Evolutionary conservation across 2,797 vertebrate genomes (phyloP).

Genomic region (Melanotaenia parkinsoni): DNA sequence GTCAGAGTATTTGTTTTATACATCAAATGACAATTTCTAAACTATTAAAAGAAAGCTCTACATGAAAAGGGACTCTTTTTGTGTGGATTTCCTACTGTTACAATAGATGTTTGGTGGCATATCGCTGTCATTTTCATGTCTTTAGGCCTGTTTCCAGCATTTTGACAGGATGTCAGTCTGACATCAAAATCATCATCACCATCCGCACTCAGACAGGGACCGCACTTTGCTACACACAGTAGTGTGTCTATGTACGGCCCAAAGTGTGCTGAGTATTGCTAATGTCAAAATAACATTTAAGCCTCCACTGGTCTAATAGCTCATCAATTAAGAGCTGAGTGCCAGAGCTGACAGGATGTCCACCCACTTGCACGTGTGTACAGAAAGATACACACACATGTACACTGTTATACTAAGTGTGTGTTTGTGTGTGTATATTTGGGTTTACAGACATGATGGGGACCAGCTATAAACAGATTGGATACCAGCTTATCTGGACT

Average conservation of each 20-base stretch:
- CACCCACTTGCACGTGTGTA: conserved; percentile 13
- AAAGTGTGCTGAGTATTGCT: conserved; percentile 17
- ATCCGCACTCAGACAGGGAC: conserved; percentile 50
- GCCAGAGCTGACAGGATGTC: conserved; percentile 47
- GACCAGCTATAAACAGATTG: background rate
- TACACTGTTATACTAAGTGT: background rate
- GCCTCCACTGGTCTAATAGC: conserved; percentile 25
- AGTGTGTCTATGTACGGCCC: background rate
- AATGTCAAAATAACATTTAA: conserved; percentile 22
- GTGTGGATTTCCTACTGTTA: background rate
- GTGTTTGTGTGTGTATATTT: background rate
- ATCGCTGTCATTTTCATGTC: background rate
- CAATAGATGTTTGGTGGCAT: background rate
- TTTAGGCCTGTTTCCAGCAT: background rate
- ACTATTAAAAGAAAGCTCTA: background rate
- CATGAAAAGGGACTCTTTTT: background rate
- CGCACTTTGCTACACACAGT: conserved; percentile 51
- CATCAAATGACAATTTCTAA: background rate
- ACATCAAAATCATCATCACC: conserved; percentile 39
- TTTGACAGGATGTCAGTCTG: conserved; percentile 48
- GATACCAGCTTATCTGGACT: too few relatives aligned
- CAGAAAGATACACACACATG: conserved; percentile 8
- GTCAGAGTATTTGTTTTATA: background rate
- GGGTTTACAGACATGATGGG: background rate
- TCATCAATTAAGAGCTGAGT: conserved; percentile 58